These are phyloP conservation scores for Cheilinus undulatus DNA, from an alignment of 2,113 vertebrate genomes.

Conservation along the genomic window DNA sequence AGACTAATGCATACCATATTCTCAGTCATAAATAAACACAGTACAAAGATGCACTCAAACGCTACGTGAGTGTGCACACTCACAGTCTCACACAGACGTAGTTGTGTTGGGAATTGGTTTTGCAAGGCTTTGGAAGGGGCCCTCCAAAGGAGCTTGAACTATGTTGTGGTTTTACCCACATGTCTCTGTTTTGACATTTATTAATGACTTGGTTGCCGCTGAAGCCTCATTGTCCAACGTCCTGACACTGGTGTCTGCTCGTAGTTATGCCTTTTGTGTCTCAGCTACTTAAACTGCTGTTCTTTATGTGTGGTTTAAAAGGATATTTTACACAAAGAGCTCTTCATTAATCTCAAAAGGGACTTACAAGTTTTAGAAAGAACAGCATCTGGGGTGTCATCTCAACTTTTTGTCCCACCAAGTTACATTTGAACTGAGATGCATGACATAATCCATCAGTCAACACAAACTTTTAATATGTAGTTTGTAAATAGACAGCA, in stretches of 20 bases:
- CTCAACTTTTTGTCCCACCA: too few relatives aligned
- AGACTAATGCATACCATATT: conserved; percentile 47
- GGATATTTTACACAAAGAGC: neutral
- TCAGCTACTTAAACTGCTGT: conserved; percentile 20
- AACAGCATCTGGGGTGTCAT: neutral
- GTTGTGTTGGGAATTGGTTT: conserved; percentile 48
- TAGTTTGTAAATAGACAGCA: too few relatives aligned
- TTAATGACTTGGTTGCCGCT: conserved; percentile 49
- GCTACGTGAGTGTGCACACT: conserved; percentile 17
- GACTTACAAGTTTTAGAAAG: neutral
- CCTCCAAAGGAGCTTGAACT: conserved; percentile 50
- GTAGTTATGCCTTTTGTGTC: conserved; percentile 40
- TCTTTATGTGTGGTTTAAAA: conserved; percentile 31
- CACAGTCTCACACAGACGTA: conserved; percentile 21
- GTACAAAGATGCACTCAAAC: conserved; percentile 35
- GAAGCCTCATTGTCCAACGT: conserved; percentile 25
- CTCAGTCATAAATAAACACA: conserved; percentile 20
- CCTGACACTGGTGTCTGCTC: conserved; percentile 31
- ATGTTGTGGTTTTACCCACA: conserved; percentile 70
- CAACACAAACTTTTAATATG: too few relatives aligned
- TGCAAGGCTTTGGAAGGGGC: conserved; percentile 58
- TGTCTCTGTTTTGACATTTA: conserved; percentile 60
- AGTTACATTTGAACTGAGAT: too few relatives aligned
- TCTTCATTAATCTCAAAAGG: neutral
- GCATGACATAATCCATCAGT: too few relatives aligned